Conservation (phyloP, 2,113 vertebrate genomes). For the Elaphurus davidianus region DNA sequence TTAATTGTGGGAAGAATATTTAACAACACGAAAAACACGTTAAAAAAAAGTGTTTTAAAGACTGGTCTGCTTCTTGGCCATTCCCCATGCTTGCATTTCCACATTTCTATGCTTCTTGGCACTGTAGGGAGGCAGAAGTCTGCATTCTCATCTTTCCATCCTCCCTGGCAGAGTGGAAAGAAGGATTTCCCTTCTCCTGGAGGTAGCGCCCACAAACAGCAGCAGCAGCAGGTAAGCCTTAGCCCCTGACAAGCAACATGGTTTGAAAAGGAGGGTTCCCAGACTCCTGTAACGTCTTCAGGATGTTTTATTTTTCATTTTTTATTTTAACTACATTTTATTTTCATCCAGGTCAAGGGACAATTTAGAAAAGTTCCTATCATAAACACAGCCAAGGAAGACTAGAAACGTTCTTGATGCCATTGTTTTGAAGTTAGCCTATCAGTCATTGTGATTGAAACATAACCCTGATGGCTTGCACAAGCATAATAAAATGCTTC, state of each 20-base stretch:
- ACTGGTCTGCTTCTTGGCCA: neutral
- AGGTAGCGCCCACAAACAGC: neutral
- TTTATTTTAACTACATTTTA: constrained; percentile 71
- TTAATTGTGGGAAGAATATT: neutral
- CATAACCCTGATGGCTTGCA: constrained; percentile 38
- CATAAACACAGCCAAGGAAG: constrained; percentile 55
- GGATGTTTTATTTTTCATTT: neutral
- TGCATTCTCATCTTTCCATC: neutral
- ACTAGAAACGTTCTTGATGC: neutral
- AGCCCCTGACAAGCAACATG: neutral
- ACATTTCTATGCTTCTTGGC: neutral
- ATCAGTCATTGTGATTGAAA: constrained; percentile 68
- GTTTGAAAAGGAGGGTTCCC: neutral
- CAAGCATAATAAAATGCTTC: constrained; percentile 66
- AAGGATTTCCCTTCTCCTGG: neutral
- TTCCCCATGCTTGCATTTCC: neutral
- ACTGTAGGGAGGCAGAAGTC: neutral
- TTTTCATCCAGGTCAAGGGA: constrained; percentile 71
- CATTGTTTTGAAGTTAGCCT: constrained; percentile 50
- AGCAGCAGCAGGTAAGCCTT: neutral
- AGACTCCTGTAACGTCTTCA: neutral
- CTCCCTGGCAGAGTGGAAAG: neutral
- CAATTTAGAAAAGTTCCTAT: constrained; percentile 64
- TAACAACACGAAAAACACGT: neutral
- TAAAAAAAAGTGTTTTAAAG: neutral